Percentiles rank a stretch among this genome's conserved stretches.
Evolutionary conservation across 2,797 vertebrate species (phyloP).

Genomic region (Ctenosaura bakeri): DNA sequence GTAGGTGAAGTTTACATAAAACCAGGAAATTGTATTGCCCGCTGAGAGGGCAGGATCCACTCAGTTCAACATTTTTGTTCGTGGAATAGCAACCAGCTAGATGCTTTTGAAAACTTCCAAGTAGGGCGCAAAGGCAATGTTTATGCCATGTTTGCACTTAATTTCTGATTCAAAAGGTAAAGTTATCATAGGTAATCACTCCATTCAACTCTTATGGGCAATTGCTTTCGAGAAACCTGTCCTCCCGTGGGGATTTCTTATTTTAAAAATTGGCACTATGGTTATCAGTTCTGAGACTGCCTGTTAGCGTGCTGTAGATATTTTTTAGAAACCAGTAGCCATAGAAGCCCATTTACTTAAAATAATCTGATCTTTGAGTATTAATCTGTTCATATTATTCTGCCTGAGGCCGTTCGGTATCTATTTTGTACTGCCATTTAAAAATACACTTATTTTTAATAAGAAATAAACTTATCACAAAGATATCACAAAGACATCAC

Average conservation of each 20-base stretch:
- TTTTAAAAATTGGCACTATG: background rate
- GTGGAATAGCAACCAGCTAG: background rate
- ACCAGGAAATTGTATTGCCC: background rate
- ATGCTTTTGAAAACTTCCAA: background rate
- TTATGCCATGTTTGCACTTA: background rate
- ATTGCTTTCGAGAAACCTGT: background rate
- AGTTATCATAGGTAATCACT: background rate
- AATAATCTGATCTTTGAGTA: background rate
- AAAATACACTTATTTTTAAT: too few relatives aligned
- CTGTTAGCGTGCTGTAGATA: background rate
- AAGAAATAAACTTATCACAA: too few relatives aligned
- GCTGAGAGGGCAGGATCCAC: background rate
- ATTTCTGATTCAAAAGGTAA: background rate
- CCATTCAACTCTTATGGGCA: background rate
- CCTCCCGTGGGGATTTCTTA: background rate
- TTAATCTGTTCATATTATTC: background rate
- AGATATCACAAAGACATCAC: too few relatives aligned
- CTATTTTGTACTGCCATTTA: background rate
- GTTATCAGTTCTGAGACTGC: background rate
- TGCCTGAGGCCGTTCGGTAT: background rate
- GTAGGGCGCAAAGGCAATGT: background rate
- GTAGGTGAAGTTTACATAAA: background rate
- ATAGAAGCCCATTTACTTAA: background rate
- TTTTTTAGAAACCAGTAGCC: background rate
- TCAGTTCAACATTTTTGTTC: background rate